phyloP scores from a whole-genome alignment of 2,888 invertebrate genomes.

The Pristionchus fissidentatus region DNA sequence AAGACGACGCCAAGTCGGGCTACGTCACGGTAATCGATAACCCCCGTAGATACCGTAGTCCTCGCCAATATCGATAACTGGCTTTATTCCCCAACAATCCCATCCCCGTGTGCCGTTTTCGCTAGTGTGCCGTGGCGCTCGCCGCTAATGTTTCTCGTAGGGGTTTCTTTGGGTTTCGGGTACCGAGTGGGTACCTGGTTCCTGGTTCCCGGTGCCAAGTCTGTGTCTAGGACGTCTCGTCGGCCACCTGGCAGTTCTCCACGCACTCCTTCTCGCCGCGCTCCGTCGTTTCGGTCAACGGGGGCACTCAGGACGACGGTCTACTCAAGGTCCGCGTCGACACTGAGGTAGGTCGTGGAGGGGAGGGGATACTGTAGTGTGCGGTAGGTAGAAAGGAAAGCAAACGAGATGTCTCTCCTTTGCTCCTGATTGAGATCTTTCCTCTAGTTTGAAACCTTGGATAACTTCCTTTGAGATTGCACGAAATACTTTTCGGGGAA shows the following conservation, averaged over 20 bases:
- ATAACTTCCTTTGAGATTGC: too few relatives aligned
- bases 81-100: background rate
- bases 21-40: constrained; percentile 69
- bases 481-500: background rate
- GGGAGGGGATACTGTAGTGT: too few relatives aligned
- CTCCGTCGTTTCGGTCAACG: constrained; percentile 74
- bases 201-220: too few relatives aligned
- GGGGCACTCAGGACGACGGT: constrained; percentile 64
- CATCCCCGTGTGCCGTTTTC: background rate
- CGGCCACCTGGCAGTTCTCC: constrained; percentile 74
- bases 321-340: constrained; percentile 68
- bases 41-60: background rate
- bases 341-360: constrained; percentile 9
- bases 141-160: background rate
- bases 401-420: background rate
- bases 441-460: background rate
- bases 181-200: background rate
- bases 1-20: constrained; percentile 67
- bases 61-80: background rate
- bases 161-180: background rate
- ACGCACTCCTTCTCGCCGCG: constrained; percentile 72
- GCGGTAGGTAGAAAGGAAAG: background rate
- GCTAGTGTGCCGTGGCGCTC: constrained; percentile 31
- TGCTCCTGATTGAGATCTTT: background rate
- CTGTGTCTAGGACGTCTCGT: constrained; percentile 70